These are phyloP conservation scores for Cecidostiba fungosa DNA, from an alignment of 2,888 invertebrate genomes.

Conservation along the genomic window DNA sequence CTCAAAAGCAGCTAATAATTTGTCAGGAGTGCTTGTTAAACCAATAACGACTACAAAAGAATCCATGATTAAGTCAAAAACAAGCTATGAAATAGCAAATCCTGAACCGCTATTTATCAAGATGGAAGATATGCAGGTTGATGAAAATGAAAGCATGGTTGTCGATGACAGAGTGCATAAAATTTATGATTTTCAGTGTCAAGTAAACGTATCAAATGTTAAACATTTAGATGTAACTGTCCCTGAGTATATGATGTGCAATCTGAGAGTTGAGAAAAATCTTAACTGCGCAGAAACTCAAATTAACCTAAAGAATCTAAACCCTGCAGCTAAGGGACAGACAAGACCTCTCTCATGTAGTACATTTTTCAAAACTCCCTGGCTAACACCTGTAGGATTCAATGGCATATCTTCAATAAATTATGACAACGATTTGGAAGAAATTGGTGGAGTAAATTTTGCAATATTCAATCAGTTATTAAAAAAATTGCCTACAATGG, in stretches of 20 bases:
- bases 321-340: background rate
- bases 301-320: background rate
- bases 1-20: background rate
- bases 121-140: background rate
- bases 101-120: background rate
- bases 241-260: background rate
- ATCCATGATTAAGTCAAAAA: background rate
- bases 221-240: background rate
- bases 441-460: constrained; percentile 25
- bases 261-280: background rate
- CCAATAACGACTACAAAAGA: background rate
- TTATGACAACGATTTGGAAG: constrained; percentile 4
- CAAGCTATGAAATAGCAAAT: background rate
- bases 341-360: background rate
- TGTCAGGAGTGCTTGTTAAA: background rate
- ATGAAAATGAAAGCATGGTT: background rate
- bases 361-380: background rate
- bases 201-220: background rate
- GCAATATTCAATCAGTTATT: constrained; percentile 23
- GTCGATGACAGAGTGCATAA: background rate
- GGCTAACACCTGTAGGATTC: background rate
- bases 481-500: constrained; percentile 11
- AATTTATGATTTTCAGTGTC: background rate
- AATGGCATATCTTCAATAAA: constrained; percentile 36
- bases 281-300: background rate